Evolutionary conservation across 2,888 invertebrate species (phyloP), one percentile per base, ranked within the genome.

Genomic region (Drosophila emarginata): DNA sequence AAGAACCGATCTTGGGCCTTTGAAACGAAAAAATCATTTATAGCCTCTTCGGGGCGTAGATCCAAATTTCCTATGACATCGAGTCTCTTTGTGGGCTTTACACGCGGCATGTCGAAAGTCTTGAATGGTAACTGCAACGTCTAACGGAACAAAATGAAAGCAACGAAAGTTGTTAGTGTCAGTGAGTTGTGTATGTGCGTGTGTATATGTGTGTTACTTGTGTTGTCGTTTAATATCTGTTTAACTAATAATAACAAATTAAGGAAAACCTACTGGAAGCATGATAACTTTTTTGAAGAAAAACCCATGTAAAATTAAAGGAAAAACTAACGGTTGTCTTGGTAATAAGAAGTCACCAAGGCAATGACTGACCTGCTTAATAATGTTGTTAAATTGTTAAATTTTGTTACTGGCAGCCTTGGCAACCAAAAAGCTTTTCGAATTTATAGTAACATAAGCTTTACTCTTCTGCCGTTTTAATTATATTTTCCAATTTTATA

Each of bases 31-130:
- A 79, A 92, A 61, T 90, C 89, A 5, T 88, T 89, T 5, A 91
- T 87, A 1, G 91, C 90, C 32, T 90, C 79, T 72, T 92, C 91
- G 0, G 92, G 92, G 37, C 78, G 86, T 56, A 91, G 67, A 62
- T 91, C 92, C 68, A 91, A 83, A 66, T 89, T 87, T 2, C 91
- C 91, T 53, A 91, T 83, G 12, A 90, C 88, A 79, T 92, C 92
- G 6, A 91, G 69, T 62, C 81, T 88, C 12, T 80, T 86, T 14
- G 91, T 91, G 2, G 92, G 92, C 68, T 89, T 89, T 2, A 79
- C 85, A 14, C 91, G 91, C 12, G 91, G 90, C 92, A 92, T 92
- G 64, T 32, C 67, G 45, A 73, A 67, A 51, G 45, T 50, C n/a
- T 63, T 71, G 18, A 51, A 23, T 32, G 69, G 39, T 9, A 59